Evolutionary conservation across 2,888 invertebrate species (phyloP), one percentile per base, ranked within the genome.

Genomic region (Cheilosia vernalis): DNA sequence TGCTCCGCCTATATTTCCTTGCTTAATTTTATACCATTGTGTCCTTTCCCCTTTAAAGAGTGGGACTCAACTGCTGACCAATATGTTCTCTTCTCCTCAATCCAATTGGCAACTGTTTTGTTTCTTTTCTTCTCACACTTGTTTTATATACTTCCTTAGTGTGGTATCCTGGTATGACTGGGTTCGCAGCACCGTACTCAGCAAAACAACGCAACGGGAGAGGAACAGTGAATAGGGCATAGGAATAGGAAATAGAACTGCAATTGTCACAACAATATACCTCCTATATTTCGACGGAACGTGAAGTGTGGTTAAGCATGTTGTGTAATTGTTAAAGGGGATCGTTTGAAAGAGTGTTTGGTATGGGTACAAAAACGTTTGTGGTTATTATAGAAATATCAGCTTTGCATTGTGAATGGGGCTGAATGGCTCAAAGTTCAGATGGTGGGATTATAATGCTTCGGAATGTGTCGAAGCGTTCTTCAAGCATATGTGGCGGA

Each of bases 1-100:
- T 19, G 37, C 64, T 77, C n/a, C 66, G 64, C 82, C 82, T 64
- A 66, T 44, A 44, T 24, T 44, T 58, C 63, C 56, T 40, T 55
- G 33, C 33, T 33, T 10, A 2, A 4, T n/a, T 4, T n/a, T 49
- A 21, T 51, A 27, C 13, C 42, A 0, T 53, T 37, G 27, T 47
- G 15, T 37, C 27, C 2, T 10, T 13, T 74, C 67, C 55, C 55
- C 49, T 47, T 17, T 17, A 15, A 2, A 30, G 40, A 19, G 30
- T 30, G 37, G 13, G 1, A 21, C 10, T 53, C 53, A 9, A 30
- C 30, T 42, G 3, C 55, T 77, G 13, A 2, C 13, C 1, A 9
- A 17, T 19, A 47, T 21, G 17, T 17, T 19, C 53, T 40, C 3
- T 55, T 30, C 73, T 60, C 13, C 30, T 73, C 60, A 27, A 55